Evolutionary conservation across 2,113 vertebrate genomes (phyloP).

Genomic region (Callionymus lyra): DNA sequence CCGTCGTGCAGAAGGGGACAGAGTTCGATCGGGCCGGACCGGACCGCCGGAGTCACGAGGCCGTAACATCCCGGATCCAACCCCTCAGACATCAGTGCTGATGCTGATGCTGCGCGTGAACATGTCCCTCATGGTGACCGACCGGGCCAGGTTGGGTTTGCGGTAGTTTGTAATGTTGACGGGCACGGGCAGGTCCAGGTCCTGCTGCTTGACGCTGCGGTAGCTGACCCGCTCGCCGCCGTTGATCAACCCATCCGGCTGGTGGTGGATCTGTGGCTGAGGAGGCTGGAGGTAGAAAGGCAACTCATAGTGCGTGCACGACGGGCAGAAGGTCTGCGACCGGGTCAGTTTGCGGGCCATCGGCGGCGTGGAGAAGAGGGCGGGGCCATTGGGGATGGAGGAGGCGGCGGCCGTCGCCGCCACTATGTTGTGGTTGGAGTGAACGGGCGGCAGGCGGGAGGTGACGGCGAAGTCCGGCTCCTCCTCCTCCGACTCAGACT

Average conservation of each 20-base stretch:
- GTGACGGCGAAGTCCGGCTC: slow-evolving; percentile 93
- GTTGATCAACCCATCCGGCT: slow-evolving; percentile 64
- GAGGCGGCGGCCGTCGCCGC: slow-evolving; percentile 64
- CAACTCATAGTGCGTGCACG: slow-evolving; percentile 78
- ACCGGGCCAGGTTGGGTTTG: slow-evolving; percentile 82
- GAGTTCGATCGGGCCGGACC: slow-evolving; percentile 10
- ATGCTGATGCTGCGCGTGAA: slow-evolving; percentile 91
- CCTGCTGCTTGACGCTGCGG: slow-evolving; percentile 77
- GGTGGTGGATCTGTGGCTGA: slow-evolving; percentile 71
- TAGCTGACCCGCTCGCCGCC: slow-evolving; percentile 81
- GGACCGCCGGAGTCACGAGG: slow-evolving; percentile 17
- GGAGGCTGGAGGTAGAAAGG: slow-evolving; percentile 86
- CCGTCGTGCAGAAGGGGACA: slow-evolving; percentile 22
- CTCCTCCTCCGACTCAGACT: slow-evolving; percentile 92
- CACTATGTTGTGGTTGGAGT: slow-evolving; percentile 84
- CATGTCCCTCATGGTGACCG: slow-evolving; percentile 90
- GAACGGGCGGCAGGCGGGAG: slow-evolving; percentile 80
- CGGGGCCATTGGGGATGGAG: slow-evolving; percentile 77
- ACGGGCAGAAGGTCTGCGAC: slow-evolving; percentile 76
- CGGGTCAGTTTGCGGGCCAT: slow-evolving; percentile 70
- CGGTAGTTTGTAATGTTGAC: slow-evolving; percentile 72
- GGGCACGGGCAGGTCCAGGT: slow-evolving; percentile 72
- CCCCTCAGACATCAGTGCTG: slow-evolving; percentile 85
- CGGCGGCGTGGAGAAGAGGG: slow-evolving; percentile 73
- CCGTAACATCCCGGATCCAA: slow-evolving; percentile 22